These are phyloP conservation scores for Falcunculus frontatus DNA, from an alignment of 2,113 vertebrate genomes.

Conservation along the genomic window DNA sequence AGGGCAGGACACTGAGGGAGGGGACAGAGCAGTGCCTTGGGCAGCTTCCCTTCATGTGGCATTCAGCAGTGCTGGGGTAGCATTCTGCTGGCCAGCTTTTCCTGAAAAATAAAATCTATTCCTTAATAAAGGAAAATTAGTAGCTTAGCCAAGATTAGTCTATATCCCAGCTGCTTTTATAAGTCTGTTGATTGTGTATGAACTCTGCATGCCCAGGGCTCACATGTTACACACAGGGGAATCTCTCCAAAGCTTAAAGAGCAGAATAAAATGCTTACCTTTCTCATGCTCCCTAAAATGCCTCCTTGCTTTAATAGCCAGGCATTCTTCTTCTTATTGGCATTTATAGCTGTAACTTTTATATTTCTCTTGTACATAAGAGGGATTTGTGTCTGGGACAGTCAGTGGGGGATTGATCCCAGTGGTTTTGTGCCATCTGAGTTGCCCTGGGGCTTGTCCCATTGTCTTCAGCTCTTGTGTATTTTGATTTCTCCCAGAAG, in stretches of 20 bases:
- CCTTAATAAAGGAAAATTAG: background rate
- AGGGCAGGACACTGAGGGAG: background rate
- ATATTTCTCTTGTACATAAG: rapidly evolving
- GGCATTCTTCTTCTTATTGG: background rate
- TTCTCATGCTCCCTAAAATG: background rate
- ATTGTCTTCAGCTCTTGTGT: background rate
- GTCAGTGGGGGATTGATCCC: background rate
- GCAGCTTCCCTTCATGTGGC: background rate
- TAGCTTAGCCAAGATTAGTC: background rate
- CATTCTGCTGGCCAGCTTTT: background rate
- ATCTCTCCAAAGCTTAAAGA: background rate
- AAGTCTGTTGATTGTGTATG: background rate
- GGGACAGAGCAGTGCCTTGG: background rate
- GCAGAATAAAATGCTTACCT: background rate
- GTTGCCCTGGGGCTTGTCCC: background rate
- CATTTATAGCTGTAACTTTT: background rate
- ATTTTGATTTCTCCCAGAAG: background rate
- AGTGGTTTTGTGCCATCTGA: background rate
- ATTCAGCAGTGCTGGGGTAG: background rate
- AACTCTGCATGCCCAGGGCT: background rate
- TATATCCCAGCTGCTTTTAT: background rate
- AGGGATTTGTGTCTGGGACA: background rate
- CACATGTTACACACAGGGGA: background rate
- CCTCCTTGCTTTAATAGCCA: background rate
- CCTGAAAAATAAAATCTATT: background rate